phyloP scores from a whole-genome alignment of 2,888 invertebrate genomes.

The Monochamus alternatus region DNA sequence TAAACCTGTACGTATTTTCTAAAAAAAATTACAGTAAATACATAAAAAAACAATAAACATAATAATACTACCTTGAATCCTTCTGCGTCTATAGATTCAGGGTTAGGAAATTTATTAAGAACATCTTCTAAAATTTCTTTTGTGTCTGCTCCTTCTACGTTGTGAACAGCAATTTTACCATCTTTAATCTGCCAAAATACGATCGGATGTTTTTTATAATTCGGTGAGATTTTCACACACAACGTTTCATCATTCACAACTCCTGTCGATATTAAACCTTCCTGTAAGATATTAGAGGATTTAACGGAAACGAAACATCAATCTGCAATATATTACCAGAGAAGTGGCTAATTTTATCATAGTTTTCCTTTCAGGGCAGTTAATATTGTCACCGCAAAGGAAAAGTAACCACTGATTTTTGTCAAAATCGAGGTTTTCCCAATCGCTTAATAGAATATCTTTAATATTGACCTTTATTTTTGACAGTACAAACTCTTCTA shows the following conservation, averaged over 20 bases:
- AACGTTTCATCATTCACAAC: constrained; percentile 70
- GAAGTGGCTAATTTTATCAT: constrained; percentile 81
- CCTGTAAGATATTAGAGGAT: constrained; percentile 58
- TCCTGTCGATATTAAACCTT: constrained; percentile 73
- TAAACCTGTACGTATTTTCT: constrained; percentile 57
- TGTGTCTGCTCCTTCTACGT: constrained; percentile 67
- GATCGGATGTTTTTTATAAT: constrained; percentile 60
- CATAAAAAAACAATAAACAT: too few relatives aligned
- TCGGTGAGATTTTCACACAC: constrained; percentile 70
- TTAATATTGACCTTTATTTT: constrained; percentile 72
- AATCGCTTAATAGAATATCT: constrained; percentile 68
- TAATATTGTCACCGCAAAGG: constrained; percentile 74
- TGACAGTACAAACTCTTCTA: constrained; percentile 79
- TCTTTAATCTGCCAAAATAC: constrained; percentile 65
- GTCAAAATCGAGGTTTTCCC: constrained; percentile 62
- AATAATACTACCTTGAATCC: constrained; percentile 74
- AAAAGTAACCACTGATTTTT: constrained; percentile 74
- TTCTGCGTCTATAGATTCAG: constrained; percentile 73
- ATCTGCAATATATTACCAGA: constrained; percentile 73
- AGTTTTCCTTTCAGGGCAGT: constrained; percentile 74
- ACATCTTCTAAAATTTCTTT: constrained; percentile 76
- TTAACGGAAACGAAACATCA: background rate
- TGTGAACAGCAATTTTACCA: constrained; percentile 54
- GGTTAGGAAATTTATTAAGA: constrained; percentile 76
- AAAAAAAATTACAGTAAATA: constrained; percentile 18